These are phyloP conservation scores for Xanthorhoe spadicearia DNA, from an alignment of 2,888 invertebrate species.

Conservation along the genomic window DNA sequence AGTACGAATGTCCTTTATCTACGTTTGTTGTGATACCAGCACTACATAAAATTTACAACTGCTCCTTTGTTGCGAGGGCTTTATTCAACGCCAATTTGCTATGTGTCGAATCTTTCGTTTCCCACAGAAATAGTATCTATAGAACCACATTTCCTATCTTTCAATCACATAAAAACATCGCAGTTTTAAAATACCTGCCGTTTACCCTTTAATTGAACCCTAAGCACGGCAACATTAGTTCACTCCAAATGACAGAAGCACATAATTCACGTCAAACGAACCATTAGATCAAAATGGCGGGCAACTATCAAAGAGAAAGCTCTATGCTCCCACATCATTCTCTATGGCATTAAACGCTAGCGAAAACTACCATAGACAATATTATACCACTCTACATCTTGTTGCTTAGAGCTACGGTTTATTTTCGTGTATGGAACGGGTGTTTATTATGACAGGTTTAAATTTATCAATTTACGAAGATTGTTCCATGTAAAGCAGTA, in stretches of 20 bases:
- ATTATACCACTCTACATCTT: slow-evolving; percentile 47
- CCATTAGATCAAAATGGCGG: slow-evolving; percentile 84
- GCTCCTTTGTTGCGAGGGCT: too few species aligned
- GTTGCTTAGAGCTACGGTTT: slow-evolving; percentile 44
- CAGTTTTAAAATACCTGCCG: slow-evolving; percentile 18
- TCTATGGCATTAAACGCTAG: slow-evolving; percentile 71
- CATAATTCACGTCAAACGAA: slow-evolving; percentile 75
- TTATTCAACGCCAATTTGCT: too few species aligned
- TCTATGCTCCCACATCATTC: slow-evolving; percentile 80
- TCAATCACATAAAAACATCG: background rate
- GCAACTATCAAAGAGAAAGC: slow-evolving; percentile 82
- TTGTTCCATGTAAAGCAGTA: slow-evolving; percentile 72
- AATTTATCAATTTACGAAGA: slow-evolving; percentile 80
- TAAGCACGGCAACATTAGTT: slow-evolving; percentile 72
- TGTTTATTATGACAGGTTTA: slow-evolving; percentile 67
- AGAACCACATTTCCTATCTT: background rate
- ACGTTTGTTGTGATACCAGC: too few species aligned
- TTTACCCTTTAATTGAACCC: slow-evolving; percentile 68
- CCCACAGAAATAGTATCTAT: too few species aligned
- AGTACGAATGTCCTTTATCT: too few species aligned
- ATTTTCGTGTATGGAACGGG: slow-evolving; percentile 42
- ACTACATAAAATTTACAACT: too few species aligned
- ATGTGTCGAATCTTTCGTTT: too few species aligned
- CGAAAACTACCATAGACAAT: slow-evolving; percentile 59
- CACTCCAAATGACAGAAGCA: slow-evolving; percentile 71